Conservation (phyloP, 2,888 invertebrate genomes). For the Rhyacophila evoluta region DNA sequence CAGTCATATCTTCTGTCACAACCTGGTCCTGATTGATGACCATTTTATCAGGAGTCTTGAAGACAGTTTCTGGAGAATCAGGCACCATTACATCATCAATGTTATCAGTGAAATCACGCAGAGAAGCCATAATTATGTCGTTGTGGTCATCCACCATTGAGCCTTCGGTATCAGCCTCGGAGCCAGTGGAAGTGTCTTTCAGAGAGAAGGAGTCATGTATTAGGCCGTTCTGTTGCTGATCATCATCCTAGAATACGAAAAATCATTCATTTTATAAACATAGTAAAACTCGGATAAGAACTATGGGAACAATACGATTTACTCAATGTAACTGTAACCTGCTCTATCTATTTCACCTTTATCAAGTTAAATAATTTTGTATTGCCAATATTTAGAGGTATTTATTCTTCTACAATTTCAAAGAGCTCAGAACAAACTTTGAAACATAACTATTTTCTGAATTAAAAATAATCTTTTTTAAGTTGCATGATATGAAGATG, state of each 20-base stretch:
- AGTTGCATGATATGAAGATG: no score
- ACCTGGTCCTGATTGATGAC: conserved; percentile 62
- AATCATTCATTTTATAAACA: background rate
- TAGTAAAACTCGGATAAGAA: no score
- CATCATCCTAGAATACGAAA: conserved; percentile 25
- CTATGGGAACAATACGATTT: no score
- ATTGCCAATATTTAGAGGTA: no score
- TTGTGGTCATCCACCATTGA: conserved; percentile 62
- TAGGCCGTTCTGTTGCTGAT: conserved; percentile 58
- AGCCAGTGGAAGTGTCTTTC: conserved; percentile 66
- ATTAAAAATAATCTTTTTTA: no score
- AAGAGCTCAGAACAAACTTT: no score
- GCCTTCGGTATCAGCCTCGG: conserved; percentile 73
- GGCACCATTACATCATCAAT: conserved; percentile 62
- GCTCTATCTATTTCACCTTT: no score
- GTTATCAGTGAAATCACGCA: conserved; percentile 57
- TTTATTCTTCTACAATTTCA: no score
- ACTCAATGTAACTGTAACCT: no score
- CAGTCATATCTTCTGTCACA: conserved; percentile 51
- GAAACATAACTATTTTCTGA: no score
- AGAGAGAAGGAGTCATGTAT: conserved; percentile 56
- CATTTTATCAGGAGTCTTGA: conserved; percentile 61
- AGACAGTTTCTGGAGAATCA: conserved; percentile 57
- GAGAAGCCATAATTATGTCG: conserved; percentile 53
- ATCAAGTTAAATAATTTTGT: no score